phyloP scores from a whole-genome alignment of 1,140 invertebrate species.

The Planococcus citri region DNA sequence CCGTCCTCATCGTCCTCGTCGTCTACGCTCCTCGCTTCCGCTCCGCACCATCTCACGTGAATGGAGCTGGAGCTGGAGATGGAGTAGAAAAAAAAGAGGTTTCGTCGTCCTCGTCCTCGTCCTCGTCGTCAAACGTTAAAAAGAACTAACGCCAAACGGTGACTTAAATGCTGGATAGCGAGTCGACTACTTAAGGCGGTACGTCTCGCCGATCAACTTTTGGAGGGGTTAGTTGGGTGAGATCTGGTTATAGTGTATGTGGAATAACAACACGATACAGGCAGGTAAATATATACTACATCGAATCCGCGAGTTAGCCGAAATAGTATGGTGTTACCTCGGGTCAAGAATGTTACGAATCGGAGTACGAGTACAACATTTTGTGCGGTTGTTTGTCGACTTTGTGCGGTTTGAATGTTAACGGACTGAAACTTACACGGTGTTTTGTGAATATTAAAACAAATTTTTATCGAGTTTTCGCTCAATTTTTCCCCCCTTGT shows the following conservation, averaged over 20 bases:
- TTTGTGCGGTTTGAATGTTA: background rate
- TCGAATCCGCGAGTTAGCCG: conserved; percentile 4
- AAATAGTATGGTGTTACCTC: conserved; percentile 17
- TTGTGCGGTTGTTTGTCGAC: background rate
- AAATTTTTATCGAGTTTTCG: too few relatives aligned
- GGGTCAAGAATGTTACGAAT: conserved; percentile 10
- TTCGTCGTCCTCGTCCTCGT: background rate
- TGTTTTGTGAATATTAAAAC: background rate
- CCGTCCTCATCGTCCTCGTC: background rate
- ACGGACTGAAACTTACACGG: background rate
- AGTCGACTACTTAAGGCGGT: conserved; percentile 5
- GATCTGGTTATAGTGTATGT: conserved; percentile 13
- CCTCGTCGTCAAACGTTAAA: background rate
- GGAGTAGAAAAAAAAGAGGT: background rate
- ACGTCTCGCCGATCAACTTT: conserved; percentile 18
- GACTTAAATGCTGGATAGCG: conserved; percentile 16
- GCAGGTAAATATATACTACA: background rate
- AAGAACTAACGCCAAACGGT: conserved; percentile 13
- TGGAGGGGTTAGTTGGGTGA: conserved; percentile 15
- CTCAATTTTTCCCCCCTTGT: too few relatives aligned
- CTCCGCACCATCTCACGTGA: too few relatives aligned
- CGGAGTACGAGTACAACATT: conserved; percentile 4
- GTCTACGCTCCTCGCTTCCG: too few relatives aligned
- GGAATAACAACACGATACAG: background rate
- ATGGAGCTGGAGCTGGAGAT: too few relatives aligned